Base-by-base conservation (phyloP, 92 coral and sea anemone genomes). In the Zoanthus sansibaricus region DNA sequence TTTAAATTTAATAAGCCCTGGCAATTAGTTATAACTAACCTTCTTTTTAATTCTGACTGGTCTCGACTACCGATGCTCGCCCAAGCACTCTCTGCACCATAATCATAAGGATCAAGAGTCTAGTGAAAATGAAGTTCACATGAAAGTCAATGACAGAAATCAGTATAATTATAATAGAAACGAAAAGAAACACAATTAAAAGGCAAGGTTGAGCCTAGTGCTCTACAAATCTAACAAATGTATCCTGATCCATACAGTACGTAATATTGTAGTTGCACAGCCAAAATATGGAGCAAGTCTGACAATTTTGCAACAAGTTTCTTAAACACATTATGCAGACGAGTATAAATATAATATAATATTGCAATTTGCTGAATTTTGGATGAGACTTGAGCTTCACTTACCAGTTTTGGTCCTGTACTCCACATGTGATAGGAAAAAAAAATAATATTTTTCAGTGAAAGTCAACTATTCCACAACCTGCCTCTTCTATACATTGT, bases 41-140 rank as follows among this genome's bases (percentile, higher is more conserved):
- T 90, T 79, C 78, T 86, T 74, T 79, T 79, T 30, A 56, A 37
- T 3, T 90, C 84, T 25, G 72, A n/a, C 18, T 31, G 70, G 9
- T 80, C 85, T 17, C 71, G 85, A 51, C 83, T 78, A 32, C 88
- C 88, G 30, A 68, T 61, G 18, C 58, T 90, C 30, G 91, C 79
- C 93, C 93, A 87, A 11, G 91, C 91, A 87, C 55, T 82, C 33
- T 83, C 88, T 42, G 68, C 64, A 49, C 91, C 93, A 82, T 75
- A 91, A 82, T 71, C 86, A 48, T 91, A 91, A 1, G 93, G 91
- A 44, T 87, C 91, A 20, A 91, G 59, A 67, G 93, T 82, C 93
- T 91, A 62, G 42, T 42, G 10, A 8, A 21, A 45, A 42, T 3
- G n/a, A 46, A 49, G 21, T 16, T 25, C n/a, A 16, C 4, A 4